A percentile compares a stretch with the other conserved stretches of the same genome.
Conservation (phyloP, 2,113 vertebrate genomes). For the Ptyas mucosa region DNA sequence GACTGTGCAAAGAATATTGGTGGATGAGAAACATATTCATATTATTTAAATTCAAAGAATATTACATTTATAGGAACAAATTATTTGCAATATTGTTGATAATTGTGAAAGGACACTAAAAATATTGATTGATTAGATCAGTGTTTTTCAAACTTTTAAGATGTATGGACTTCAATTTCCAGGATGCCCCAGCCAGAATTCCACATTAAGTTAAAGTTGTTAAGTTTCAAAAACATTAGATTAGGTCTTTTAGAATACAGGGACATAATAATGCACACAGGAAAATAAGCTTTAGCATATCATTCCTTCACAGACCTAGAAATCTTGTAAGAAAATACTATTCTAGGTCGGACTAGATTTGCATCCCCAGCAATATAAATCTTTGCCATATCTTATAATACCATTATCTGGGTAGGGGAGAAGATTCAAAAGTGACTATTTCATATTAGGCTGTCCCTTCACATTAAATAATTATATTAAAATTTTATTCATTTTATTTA, state of each 20-base stretch:
- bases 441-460: background rate
- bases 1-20: background rate
- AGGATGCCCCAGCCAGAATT: background rate
- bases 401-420: background rate
- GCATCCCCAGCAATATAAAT: background rate
- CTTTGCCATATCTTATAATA: background rate
- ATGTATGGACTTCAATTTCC: background rate
- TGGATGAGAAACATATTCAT: background rate
- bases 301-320: too few species aligned
- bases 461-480: background rate
- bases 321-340: background rate
- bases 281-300: background rate
- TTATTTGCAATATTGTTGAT: background rate
- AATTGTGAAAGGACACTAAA: background rate
- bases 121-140: background rate
- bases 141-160: background rate
- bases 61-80: background rate
- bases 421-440: background rate
- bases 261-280: background rate
- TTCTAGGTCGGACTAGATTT: background rate
- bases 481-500: constrained; percentile 59
- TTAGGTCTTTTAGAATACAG: background rate
- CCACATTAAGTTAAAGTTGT: background rate
- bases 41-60: background rate
- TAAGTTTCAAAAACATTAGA: background rate